Evolutionary conservation across 2,888 invertebrate species (phyloP), one percentile per base, ranked within the genome.

Genomic region (Blera fallax): DNA sequence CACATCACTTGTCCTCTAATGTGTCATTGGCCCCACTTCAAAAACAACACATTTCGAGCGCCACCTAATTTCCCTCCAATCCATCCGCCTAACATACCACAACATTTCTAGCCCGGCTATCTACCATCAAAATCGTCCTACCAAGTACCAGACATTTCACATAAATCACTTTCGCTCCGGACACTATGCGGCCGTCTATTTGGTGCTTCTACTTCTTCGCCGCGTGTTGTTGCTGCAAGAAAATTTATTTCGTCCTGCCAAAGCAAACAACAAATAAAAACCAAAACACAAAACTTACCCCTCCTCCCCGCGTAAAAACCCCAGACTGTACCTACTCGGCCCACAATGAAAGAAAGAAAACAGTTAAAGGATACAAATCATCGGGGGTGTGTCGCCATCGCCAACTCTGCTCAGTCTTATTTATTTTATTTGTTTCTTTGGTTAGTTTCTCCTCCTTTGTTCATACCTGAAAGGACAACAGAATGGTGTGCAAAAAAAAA

Each of bases 291-390:
- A 29, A 60, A 27, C 6, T 34, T 10, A 8, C 21, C 16, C 24
- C 54, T 7, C 11, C n/a, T n/a, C n/a, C n/a, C n/a, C n/a, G n/a
- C n/a, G n/a, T n/a, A n/a, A n/a, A n/a, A n/a, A n/a, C n/a, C n/a
- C n/a, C n/a, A n/a, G n/a, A n/a, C n/a, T n/a, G n/a, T n/a, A 5
- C 1, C 27, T n/a, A 52, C n/a, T 16, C 34, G 2, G n/a, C 7
- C 29, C 50, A 27, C 34, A 11, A 45, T 32, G 45, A 14, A 62
- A 24, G 70, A 58, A 65, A 32, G 52, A 65, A 81, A 85, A 72
- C 76, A 70, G 69, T 81, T 64, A 58, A 65, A 80, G 84, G 70
- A 81, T 67, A 85, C 84, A 85, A 85, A 85, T 81, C 84, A 80
- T 65, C 54, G 48, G 56, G 50, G 73, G 80, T 70, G 69, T 58